Evolutionary conservation across 2,797 vertebrate genomes (phyloP), one percentile per base, ranked within the genome.

Genomic region (Austrolebias charrua): DNA sequence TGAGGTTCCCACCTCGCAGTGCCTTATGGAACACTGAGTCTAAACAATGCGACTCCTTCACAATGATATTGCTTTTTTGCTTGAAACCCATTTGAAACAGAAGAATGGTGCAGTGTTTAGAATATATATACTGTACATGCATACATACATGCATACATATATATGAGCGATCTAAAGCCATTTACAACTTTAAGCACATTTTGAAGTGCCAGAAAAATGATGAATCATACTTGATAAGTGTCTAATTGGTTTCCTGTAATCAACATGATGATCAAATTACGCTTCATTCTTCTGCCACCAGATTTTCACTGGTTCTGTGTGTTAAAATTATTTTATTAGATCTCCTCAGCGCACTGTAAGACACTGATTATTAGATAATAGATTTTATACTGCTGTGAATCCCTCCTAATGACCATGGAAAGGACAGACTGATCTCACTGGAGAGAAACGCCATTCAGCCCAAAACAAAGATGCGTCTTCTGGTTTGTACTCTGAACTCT

Each of bases 21-120:
- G 97, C 97, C 97, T 99, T 99, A 99, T 92, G 93, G 95, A 98
- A 97, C 93, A 96, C 94, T 92, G 94, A 96, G 93, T 96, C 90
- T 92, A 91, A 93, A 94, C 94, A 98, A 96, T 96, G 96, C 96
- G 97, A 96, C 96, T 94, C 94, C 94, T 95, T 86, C 93, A 95
- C 91, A 76, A 93, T 93, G 94, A 95, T 94, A 94, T 92, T 93
- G 93, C 94, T 96, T 88, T 46, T 86, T 96, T 95, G 93, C 94
- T 95, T 95, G 91, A 94, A 94, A 94, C 91, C 91, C 88, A 91
- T 80, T 88, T 63, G 80, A 89, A 92, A 88, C 55, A 84, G 83
- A 80, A 81, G 85, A 91, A 81, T 75, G 79, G 83, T 87, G 80
- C 80, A 77, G 78, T 79, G 73, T n/a, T n/a, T n/a, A n/a, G n/a